These are phyloP conservation scores for Molossus alvarezi DNA, from an alignment of 2,797 vertebrate genomes.

Conservation along the genomic window DNA sequence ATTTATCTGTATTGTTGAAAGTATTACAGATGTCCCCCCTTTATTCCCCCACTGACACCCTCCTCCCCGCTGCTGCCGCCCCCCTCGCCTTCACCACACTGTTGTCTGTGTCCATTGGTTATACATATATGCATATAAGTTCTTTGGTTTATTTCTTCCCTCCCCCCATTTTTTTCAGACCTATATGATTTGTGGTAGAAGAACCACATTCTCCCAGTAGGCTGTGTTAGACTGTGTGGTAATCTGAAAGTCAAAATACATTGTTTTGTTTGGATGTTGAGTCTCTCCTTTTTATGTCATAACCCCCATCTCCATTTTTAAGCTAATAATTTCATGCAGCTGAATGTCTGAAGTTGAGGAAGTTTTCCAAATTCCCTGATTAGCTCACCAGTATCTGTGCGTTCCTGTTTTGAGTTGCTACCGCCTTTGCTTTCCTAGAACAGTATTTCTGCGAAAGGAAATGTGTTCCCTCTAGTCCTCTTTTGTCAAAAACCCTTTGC, in stretches of 20 bases:
- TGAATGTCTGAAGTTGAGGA: conserved; percentile 22
- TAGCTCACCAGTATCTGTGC: conserved; percentile 42
- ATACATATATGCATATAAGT: too few species aligned
- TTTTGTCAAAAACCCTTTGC: conserved; percentile 85
- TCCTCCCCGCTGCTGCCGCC: too few species aligned
- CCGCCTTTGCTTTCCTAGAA: conserved; percentile 76
- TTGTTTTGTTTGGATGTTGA: conserved; percentile 49
- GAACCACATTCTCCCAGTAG: background rate
- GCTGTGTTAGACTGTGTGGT: background rate
- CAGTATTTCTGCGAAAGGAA: conserved; percentile 78
- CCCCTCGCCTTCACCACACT: too few species aligned
- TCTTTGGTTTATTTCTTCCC: too few species aligned
- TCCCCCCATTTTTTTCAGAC: background rate
- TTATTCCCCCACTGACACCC: too few species aligned
- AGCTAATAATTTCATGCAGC: conserved; percentile 47
- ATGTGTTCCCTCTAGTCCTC: conserved; percentile 80
- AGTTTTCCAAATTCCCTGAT: conserved; percentile 53
- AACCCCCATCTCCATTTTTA: background rate
- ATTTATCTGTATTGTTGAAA: too few species aligned
- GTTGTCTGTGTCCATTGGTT: too few species aligned
- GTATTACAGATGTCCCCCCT: too few species aligned
- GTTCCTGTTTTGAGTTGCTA: conserved; percentile 68
- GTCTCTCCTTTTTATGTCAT: background rate
- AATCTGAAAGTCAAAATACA: conserved; percentile 6
- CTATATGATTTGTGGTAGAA: background rate